Percentiles rank a stretch among this genome's conserved stretches.
These are phyloP conservation scores for Nannoperca obscura DNA, from an alignment of 2,797 vertebrate genomes.

Conservation along the genomic window DNA sequence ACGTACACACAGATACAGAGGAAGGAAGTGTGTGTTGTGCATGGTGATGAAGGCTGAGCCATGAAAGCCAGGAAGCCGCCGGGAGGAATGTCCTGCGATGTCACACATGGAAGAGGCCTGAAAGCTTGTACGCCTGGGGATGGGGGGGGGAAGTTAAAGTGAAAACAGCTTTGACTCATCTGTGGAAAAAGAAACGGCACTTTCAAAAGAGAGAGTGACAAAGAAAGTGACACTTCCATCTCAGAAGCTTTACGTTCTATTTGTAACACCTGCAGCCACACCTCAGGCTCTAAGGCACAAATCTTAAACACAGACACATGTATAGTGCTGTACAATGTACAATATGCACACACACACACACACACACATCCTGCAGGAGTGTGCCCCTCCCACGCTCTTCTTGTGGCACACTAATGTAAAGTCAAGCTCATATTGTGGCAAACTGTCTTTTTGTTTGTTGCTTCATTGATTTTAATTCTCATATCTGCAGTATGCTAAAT, in stretches of 20 bases:
- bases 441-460: conserved; percentile 26
- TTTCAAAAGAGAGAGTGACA: conserved; percentile 15
- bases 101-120: conserved; percentile 47
- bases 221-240: conserved; percentile 5
- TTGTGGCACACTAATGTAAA: neutral
- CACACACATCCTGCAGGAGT: conserved; percentile 20
- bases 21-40: conserved; percentile 68
- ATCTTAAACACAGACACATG: conserved; percentile 10
- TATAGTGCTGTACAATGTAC: neutral
- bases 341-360: neutral
- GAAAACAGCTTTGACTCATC: conserved; percentile 26
- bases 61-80: conserved; percentile 72
- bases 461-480: conserved; percentile 34
- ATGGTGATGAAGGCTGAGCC: conserved; percentile 59
- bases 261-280: conserved; percentile 20
- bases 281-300: neutral
- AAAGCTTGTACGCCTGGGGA: conserved; percentile 29
- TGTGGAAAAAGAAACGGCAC: neutral
- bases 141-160: conserved; percentile 22
- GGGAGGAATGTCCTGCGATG: conserved; percentile 65
- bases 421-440: conserved; percentile 39
- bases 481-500: neutral
- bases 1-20: conserved; percentile 48
- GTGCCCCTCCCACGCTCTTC: conserved; percentile 21
- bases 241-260: neutral